A percentile compares a stretch with the other conserved stretches of the same genome.
Conservation (phyloP, 2,797 vertebrate genomes). For the Scleropages formosus region DNA sequence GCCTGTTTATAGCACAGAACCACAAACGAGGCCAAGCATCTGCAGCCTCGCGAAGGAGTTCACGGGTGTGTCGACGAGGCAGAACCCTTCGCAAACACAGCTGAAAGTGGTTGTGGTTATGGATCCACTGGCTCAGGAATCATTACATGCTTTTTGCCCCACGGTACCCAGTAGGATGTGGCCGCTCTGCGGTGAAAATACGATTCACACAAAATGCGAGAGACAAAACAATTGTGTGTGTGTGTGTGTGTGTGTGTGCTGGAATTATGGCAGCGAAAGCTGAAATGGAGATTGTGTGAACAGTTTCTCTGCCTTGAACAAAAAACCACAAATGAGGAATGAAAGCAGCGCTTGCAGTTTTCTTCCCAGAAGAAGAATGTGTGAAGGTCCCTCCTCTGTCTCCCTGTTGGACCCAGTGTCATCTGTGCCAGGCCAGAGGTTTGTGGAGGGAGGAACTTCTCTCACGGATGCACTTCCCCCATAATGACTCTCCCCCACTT, state of each 20-base stretch:
- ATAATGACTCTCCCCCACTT: background rate
- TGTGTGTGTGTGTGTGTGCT: slow-evolving; percentile 46
- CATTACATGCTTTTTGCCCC: slow-evolving; percentile 32
- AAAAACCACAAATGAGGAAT: slow-evolving; percentile 39
- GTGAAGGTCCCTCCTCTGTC: background rate
- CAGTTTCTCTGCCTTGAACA: slow-evolving; percentile 41
- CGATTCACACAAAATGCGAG: slow-evolving; percentile 10
- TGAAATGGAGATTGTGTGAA: slow-evolving; percentile 37
- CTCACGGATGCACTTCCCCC: background rate
- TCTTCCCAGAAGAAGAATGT: background rate
- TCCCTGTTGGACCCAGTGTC: too few relatives aligned
- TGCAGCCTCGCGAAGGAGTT: slow-evolving; percentile 25
- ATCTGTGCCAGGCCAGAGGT: too few relatives aligned
- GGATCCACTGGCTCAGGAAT: slow-evolving; percentile 29
- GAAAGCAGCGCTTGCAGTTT: slow-evolving; percentile 13
- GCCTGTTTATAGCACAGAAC: slow-evolving; percentile 41
- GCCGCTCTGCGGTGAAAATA: slow-evolving; percentile 15
- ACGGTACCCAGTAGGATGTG: background rate
- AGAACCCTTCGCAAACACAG: slow-evolving; percentile 41
- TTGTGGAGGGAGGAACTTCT: background rate
- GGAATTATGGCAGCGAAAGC: slow-evolving; percentile 20
- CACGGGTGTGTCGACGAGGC: slow-evolving; percentile 39
- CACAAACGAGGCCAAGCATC: slow-evolving; percentile 35
- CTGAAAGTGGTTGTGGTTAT: slow-evolving; percentile 50
- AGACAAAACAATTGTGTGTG: slow-evolving; percentile 38